Evolutionary conservation across 1,140 invertebrate genomes (phyloP), one percentile per base, ranked within the genome.

Genomic region (Penaeus chinensis): DNA sequence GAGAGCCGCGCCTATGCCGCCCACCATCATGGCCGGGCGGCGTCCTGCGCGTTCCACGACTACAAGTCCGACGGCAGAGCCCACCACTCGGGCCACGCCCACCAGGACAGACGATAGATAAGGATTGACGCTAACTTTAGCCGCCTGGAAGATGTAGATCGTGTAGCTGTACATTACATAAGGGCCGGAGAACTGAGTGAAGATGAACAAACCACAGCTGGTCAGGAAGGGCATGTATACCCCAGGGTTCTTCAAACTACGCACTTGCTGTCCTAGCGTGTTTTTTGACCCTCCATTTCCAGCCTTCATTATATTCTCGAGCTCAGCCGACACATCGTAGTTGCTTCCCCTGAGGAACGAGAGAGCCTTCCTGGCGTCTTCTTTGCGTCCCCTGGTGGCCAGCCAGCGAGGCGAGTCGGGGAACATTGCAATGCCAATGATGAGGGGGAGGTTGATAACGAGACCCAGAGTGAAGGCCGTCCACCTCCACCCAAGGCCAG

Each of bases 101-200:
- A 74, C 71, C 20, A 74, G 18, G 24, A 74, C 71, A 27, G 71
- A 32, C 42, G 71, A 32, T 7, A 74, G 7, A n/a, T 74, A 74
- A 20, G 71, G 27, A 74, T 27, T 74, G 24, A 74, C 27, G 1
- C 27, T 27, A 74, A 74, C 71, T 18, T 74, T 32, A 37, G 71
- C 71, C 0, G 42, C 71, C 42, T 74, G 27, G 19, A 74, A 74
- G 71, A 74, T 74, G 71, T 32, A 74, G 18, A 74, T n/a, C 11
- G 71, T 74, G 27, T 74, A 74, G 71, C 71, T 74, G 71, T 74
- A 74, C 27, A 74, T n/a, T 11, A 74, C 71, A 24, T 74, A 74
- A 1, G 71, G 71, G 7, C 71, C 71, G 1, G 71, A 74, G 24
- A 74, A 32, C 71, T 74, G 71, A 37, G 27, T 74, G 71, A 74